Evolutionary conservation across 1,140 invertebrate genomes (phyloP).

Genomic region (Lasaia peninsularis): DNA sequence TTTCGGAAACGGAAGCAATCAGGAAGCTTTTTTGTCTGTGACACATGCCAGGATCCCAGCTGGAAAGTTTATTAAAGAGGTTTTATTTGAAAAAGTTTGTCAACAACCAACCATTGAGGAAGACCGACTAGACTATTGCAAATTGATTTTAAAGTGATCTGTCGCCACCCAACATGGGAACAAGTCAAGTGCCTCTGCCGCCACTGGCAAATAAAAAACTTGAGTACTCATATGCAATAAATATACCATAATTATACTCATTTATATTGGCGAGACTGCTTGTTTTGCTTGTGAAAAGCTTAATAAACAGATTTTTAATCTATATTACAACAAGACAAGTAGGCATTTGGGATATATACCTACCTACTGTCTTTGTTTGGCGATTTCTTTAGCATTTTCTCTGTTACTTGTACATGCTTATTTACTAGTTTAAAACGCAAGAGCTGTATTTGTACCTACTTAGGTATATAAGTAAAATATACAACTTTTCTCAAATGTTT

Average conservation of each 20-base stretch:
- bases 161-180: conserved; percentile 75
- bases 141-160: conserved; percentile 64
- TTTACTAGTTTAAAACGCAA: too few species aligned
- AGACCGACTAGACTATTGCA: conserved; percentile 65
- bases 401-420: background rate
- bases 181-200: conserved; percentile 54
- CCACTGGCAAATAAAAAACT: conserved; percentile 36
- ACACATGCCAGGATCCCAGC: conserved; percentile 55
- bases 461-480: too few species aligned
- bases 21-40: conserved; percentile 52
- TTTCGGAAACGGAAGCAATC: conserved; percentile 38
- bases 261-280: conserved; percentile 36
- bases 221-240: conserved; percentile 38
- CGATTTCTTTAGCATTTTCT: background rate
- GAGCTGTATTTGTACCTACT: too few species aligned
- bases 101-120: conserved; percentile 44
- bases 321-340: too few species aligned
- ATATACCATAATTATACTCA: conserved; percentile 40
- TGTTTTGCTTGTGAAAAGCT: conserved; percentile 12
- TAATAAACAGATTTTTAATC: background rate
- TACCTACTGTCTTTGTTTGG: too few species aligned
- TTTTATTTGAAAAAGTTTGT: conserved; percentile 36
- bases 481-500: too few species aligned
- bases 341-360: too few species aligned
- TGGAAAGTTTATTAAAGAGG: conserved; percentile 33